Percentiles rank a stretch among this genome's conserved stretches.
phyloP scores from a whole-genome alignment of 1,140 invertebrate genomes.

The Xylocopa sonorina region DNA sequence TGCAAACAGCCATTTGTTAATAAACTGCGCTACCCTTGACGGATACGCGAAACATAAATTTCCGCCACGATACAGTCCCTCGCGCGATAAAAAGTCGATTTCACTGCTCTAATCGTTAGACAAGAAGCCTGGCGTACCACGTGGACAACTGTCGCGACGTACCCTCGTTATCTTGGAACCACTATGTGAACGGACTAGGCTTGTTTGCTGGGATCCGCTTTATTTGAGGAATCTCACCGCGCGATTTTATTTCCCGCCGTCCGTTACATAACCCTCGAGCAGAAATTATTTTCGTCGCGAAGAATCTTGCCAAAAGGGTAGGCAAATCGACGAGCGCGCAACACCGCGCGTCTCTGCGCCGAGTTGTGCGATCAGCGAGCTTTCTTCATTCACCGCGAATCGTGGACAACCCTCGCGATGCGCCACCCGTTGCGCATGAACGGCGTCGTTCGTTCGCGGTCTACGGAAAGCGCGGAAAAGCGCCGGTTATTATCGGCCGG shows the following conservation, averaged over 20 bases:
- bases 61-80: no score
- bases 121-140: not conserved
- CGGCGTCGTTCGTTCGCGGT: not conserved
- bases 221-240: not conserved
- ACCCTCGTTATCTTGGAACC: constrained; percentile 1
- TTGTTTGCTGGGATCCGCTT: constrained; percentile 12
- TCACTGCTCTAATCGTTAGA: not conserved
- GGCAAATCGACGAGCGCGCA: not conserved
- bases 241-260: constrained; percentile 20
- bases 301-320: constrained; percentile 41
- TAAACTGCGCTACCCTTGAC: not conserved
- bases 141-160: not conserved
- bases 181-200: not conserved
- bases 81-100: not conserved
- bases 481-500: not conserved
- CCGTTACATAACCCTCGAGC: constrained; percentile 16
- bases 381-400: not conserved
- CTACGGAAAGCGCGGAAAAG: not conserved
- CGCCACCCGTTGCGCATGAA: not conserved
- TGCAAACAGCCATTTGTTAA: not conserved
- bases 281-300: constrained; percentile 28
- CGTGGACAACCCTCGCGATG: not conserved
- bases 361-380: no score
- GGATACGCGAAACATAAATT: no score
- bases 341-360: no score